Conservation (phyloP, 2,113 vertebrate species). For the Microcebus lehilahytsara region DNA sequence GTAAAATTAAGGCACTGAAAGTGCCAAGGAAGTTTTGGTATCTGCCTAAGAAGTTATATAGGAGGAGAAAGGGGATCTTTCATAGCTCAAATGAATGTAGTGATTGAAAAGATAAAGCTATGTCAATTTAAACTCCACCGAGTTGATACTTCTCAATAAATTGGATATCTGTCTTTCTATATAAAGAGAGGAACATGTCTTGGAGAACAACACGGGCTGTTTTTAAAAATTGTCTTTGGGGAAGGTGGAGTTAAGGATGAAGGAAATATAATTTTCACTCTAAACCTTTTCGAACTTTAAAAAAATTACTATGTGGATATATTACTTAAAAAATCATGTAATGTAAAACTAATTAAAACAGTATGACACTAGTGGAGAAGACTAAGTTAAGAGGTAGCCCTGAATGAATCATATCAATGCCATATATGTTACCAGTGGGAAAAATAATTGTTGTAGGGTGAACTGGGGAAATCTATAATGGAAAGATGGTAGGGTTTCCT, state of each 20-base stretch:
- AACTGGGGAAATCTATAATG: not conserved
- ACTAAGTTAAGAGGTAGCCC: not conserved
- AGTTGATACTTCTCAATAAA: not conserved
- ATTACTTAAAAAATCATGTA: not conserved
- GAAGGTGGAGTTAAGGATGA: not conserved
- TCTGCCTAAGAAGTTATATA: not conserved
- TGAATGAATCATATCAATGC: not conserved
- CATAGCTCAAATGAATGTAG: not conserved
- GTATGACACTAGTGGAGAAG: not conserved
- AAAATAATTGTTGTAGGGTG: not conserved
- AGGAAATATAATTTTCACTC: slow-evolving; percentile 10
- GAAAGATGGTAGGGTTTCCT: not conserved
- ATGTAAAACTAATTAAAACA: slow-evolving; percentile 21
- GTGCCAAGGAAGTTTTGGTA: not conserved
- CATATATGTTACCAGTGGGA: not conserved
- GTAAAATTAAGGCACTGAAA: not conserved
- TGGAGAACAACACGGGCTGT: not conserved
- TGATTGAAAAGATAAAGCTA: not conserved
- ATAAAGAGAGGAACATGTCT: not conserved
- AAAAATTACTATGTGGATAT: not conserved
- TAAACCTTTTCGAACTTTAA: not conserved
- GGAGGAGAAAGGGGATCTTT: not conserved
- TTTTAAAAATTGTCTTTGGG: not conserved
- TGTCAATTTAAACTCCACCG: not conserved
- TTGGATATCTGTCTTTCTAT: not conserved